Evolutionary conservation across 1,140 invertebrate species (phyloP).

Genomic region (Orchestia grillus): DNA sequence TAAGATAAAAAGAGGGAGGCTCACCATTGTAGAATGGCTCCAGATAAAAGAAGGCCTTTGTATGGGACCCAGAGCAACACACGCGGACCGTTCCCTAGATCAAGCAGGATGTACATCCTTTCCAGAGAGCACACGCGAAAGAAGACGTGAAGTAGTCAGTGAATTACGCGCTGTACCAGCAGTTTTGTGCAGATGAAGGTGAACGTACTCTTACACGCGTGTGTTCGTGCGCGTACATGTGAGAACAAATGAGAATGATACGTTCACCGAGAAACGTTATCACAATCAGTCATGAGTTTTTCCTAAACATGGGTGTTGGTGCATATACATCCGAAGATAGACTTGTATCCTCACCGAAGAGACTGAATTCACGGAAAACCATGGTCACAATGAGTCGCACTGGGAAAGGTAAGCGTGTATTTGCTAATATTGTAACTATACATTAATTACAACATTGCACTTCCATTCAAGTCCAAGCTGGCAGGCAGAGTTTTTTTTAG

Average conservation of each 20-base stretch:
- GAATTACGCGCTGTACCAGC: not conserved
- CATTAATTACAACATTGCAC: not conserved
- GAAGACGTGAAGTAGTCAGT: not conserved
- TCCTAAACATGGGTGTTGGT: not conserved
- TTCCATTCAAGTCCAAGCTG: not conserved
- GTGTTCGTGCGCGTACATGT: not conserved
- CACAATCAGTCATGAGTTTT: too few species aligned
- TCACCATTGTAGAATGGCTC: not conserved
- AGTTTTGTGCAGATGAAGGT: not conserved
- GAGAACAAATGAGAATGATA: too few species aligned
- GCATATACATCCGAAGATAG: not conserved
- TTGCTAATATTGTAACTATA: not conserved
- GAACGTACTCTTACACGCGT: not conserved
- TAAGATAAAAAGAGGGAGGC: not conserved
- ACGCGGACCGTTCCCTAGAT: not conserved
- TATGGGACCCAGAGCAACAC: not conserved
- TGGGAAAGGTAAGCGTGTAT: not conserved
- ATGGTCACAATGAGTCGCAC: not conserved
- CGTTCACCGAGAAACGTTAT: too few species aligned
- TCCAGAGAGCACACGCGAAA: not conserved
- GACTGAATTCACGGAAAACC: not conserved
- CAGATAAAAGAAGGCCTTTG: not conserved
- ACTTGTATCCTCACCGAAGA: not conserved
- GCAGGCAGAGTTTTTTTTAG: not conserved
- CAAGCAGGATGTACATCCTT: constrained; percentile 7